These are phyloP conservation scores for Atta colombica DNA, from an alignment of 1,140 invertebrate species.

Conservation along the genomic window DNA sequence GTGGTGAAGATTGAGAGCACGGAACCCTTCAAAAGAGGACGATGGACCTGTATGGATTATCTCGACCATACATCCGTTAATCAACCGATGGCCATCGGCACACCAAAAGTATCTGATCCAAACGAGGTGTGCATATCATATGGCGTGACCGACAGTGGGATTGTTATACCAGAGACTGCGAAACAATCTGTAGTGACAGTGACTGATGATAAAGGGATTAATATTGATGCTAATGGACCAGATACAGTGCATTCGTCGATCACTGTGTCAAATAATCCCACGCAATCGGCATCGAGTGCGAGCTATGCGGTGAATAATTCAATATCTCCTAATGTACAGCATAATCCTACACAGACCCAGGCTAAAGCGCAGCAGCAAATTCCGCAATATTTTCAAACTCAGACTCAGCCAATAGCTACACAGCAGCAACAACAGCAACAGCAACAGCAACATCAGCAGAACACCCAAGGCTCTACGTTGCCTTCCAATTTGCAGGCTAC, in stretches of 20 bases:
- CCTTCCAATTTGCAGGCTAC: conserved; percentile 88
- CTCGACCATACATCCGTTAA: conserved; percentile 93
- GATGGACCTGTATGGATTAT: conserved; percentile 99
- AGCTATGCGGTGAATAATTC: conserved; percentile 75
- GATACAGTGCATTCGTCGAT: conserved; percentile 78
- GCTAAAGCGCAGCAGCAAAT: conserved; percentile 78
- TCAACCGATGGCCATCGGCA: conserved; percentile 83
- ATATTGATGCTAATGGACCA: conserved; percentile 82
- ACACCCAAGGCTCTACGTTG: conserved; percentile 86
- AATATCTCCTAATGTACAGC: conserved; percentile 76
- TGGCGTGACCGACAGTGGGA: conserved; percentile 84
- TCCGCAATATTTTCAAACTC: conserved; percentile 79
- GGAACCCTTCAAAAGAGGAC: conserved; percentile 96
- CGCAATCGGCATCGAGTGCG: conserved; percentile 70
- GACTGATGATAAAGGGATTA: conserved; percentile 78
- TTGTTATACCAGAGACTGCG: conserved; percentile 80
- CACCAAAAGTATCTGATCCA: conserved; percentile 82
- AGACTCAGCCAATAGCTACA: conserved; percentile 67
- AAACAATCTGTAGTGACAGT: conserved; percentile 76
- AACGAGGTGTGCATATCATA: conserved; percentile 86
- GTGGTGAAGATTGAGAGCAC: conserved; percentile 98
- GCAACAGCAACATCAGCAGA: conserved; percentile 66
- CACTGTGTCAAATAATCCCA: conserved; percentile 67
- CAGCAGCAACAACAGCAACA: conserved; percentile 74
- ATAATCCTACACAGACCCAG: conserved; percentile 73